phyloP scores from a whole-genome alignment of 2,888 invertebrate genomes.

The Epirrhoe tristata region DNA sequence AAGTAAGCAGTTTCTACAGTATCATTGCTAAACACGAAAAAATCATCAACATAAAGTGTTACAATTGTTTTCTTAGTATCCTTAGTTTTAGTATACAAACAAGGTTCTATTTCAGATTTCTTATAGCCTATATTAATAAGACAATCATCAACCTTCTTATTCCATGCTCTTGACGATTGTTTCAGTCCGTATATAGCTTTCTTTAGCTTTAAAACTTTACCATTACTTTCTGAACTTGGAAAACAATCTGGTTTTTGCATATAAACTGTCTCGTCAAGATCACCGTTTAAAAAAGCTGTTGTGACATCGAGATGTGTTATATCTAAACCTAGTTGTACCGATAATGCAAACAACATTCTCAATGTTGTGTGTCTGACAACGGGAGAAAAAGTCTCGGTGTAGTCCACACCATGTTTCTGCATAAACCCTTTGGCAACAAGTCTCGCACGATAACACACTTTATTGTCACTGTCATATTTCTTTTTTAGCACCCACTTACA shows the following conservation, averaged over 20 bases:
- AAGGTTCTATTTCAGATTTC: slow-evolving; percentile 45
- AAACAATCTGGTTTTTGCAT: too few relatives aligned
- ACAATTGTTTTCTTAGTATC: slow-evolving; percentile 35
- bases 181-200: slow-evolving; percentile 47
- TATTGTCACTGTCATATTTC: slow-evolving; percentile 30
- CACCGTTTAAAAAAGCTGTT: slow-evolving; percentile 34
- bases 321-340: slow-evolving; percentile 26
- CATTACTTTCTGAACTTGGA: slow-evolving; percentile 27
- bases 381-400: slow-evolving; percentile 34
- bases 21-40: slow-evolving; percentile 27
- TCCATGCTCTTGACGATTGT: slow-evolving; percentile 45
- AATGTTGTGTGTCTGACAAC: slow-evolving; percentile 34
- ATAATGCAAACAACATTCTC: slow-evolving; percentile 33
- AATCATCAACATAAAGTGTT: slow-evolving; percentile 47
- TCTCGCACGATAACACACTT: slow-evolving; percentile 30
- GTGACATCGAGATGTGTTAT: slow-evolving; percentile 35
- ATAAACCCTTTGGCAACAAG: slow-evolving; percentile 38
- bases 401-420: slow-evolving; percentile 34
- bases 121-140: slow-evolving; percentile 33
- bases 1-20: neutral
- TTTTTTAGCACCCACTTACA: slow-evolving; percentile 42
- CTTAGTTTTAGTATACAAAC: slow-evolving; percentile 43
- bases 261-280: slow-evolving; percentile 36
- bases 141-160: slow-evolving; percentile 41
- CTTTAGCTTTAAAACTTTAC: slow-evolving; percentile 45